A percentile compares a stretch with the other conserved stretches of the same genome.
These are phyloP conservation scores for Parambassis ranga DNA, from an alignment of 2,797 vertebrate genomes.

Conservation along the genomic window DNA sequence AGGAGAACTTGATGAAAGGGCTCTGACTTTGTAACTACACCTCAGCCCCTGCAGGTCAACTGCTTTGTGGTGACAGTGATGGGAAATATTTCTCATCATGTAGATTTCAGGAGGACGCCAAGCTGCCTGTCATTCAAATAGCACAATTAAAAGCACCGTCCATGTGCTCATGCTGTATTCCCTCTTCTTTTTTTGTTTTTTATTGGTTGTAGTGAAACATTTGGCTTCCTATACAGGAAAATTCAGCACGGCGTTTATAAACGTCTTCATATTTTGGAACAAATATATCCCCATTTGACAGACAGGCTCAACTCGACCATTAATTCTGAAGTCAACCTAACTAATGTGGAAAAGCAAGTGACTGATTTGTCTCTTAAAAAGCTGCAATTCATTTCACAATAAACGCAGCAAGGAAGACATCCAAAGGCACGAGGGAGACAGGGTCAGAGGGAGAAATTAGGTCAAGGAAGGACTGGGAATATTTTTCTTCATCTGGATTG, in stretches of 20 bases:
- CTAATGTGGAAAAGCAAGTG: not conserved
- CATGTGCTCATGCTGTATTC: not conserved
- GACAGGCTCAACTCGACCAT: not conserved
- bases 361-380: not conserved
- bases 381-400: no score
- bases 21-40: not conserved
- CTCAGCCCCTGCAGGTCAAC: not conserved
- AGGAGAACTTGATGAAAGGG: not conserved
- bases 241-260: not conserved
- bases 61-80: not conserved
- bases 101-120: not conserved
- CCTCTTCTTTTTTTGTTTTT: not conserved
- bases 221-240: not conserved
- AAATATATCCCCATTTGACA: not conserved
- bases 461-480: no score
- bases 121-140: not conserved
- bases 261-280: not conserved
- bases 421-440: no score
- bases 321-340: not conserved
- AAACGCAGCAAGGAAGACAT: no score
- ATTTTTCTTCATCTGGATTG: no score
- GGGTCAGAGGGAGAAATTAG: no score
- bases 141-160: not conserved
- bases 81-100: not conserved
- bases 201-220: slow-evolving; percentile 14